Evolutionary conservation across 1,140 invertebrate species (phyloP).

Genomic region (Zaprionus camerounensis): DNA sequence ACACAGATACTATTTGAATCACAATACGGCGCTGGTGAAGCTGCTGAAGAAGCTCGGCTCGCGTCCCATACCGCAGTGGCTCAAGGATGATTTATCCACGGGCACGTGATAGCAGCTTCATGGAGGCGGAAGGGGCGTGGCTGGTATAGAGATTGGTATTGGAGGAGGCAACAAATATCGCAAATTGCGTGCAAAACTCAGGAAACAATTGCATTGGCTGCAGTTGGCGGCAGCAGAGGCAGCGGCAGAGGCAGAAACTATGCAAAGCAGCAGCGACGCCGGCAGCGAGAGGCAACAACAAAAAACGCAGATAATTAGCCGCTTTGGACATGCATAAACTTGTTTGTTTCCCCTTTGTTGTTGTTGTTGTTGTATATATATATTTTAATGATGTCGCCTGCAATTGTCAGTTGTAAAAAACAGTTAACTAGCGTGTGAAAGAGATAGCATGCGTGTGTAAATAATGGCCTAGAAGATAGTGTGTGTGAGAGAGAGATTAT

Average conservation of each 20-base stretch:
- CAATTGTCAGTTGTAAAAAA: slow-evolving; percentile 62
- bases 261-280: slow-evolving; percentile 33
- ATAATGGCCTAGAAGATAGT: slow-evolving; percentile 36
- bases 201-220: slow-evolving; percentile 79
- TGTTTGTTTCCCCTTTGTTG: slow-evolving; percentile 56
- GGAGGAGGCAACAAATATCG: slow-evolving; percentile 70
- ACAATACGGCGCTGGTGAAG: slow-evolving; percentile 97
- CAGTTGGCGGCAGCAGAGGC: slow-evolving; percentile 42
- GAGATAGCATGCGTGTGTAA: slow-evolving; percentile 25
- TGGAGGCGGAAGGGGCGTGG: slow-evolving; percentile 13
- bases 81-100: slow-evolving; percentile 93
- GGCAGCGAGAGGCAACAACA: slow-evolving; percentile 15
- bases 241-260: slow-evolving; percentile 15
- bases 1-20: slow-evolving; percentile 92
- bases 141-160: slow-evolving; percentile 27
- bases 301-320: slow-evolving; percentile 54
- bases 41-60: slow-evolving; percentile 93
- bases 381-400: slow-evolving; percentile 69
- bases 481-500: slow-evolving; percentile 42
- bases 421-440: slow-evolving; percentile 38
- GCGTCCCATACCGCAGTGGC: slow-evolving; percentile 94
- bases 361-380: slow-evolving; percentile 51
- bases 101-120: slow-evolving; percentile 81
- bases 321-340: slow-evolving; percentile 70
- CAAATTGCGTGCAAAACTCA: slow-evolving; percentile 80